Base-by-base conservation (phyloP, 2,888 invertebrate genomes). In the Diarsia rubi region DNA sequence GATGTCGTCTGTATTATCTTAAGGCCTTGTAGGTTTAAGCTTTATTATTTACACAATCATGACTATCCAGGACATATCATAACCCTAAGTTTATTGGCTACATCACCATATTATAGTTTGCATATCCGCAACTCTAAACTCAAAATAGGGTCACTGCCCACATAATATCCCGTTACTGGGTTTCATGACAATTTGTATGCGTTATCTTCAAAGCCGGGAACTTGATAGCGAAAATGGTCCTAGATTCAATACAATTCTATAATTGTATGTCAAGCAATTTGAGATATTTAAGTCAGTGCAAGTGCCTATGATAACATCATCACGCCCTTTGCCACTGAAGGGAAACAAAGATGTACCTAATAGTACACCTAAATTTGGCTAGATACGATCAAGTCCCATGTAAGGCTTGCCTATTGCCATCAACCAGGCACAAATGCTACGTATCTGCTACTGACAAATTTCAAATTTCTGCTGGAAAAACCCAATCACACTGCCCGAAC, bases 131-230 rank as follows among this genome's bases (percentile, higher is more conserved):
- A 70, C 52, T 69, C 45, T 69, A 82, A n/a, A n/a, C n/a, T n/a
- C n/a, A n/a, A n/a, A n/a, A 81, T 74, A 73, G 78, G 83, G 87
- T 83, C 86, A 86, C 78, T 76, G 37, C 86, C 86, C 86, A 86
- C 86, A 76, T 74, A 9, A 78, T 85, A 76, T 83, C 87, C 83
- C 85, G 80, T 85, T 83, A 69, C 73, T 74, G 63, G 77, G 66
- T 76, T 79, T 74, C 83, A 80, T 76, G 75, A 75, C 82, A 79
- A 77, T 78, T 79, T 70, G 81, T 74, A 79, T 69, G 64, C 47
- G 63, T 74, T 85, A 83, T 85, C 83, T 70, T 45, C 47, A 49
- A 69, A 81, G 24, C 69, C 65, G 73, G 83, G 85, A 85, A 82
- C 64, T 66, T 62, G 85, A 83, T 83, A 84, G 49, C 78, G 27